phyloP scores from a whole-genome alignment of 2,888 invertebrate genomes.

The Drosophila rellima region DNA sequence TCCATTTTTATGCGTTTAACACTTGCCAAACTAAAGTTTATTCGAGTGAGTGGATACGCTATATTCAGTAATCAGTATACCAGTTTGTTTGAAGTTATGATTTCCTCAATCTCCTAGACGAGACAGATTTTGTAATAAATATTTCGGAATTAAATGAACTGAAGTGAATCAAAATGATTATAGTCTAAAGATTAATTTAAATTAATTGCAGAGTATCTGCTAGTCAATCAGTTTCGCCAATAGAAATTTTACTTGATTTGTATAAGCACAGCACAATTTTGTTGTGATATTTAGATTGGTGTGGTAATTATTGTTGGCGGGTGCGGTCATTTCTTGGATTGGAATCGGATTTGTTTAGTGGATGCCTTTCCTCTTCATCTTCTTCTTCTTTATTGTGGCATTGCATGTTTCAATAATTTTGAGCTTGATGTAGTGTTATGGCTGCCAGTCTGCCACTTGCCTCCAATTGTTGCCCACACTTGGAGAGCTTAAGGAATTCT shows the following conservation, averaged over 20 bases:
- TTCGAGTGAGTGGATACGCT: conserved; percentile 13
- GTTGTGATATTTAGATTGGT: conserved; percentile 63
- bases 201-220: conserved; percentile 8
- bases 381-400: conserved; percentile 1
- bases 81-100: background rate
- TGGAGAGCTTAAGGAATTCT: too few species aligned
- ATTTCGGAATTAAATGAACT: too few species aligned
- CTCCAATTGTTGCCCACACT: conserved; percentile 13
- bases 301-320: conserved; percentile 60
- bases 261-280: conserved; percentile 32
- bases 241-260: background rate
- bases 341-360: conserved; percentile 25
- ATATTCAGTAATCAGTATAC: background rate
- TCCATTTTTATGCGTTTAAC: conserved; percentile 46
- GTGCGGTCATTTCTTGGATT: conserved; percentile 47
- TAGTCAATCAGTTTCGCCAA: background rate
- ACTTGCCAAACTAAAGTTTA: conserved; percentile 37
- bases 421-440: conserved; percentile 57
- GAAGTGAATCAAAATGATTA: too few species aligned
- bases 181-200: background rate
- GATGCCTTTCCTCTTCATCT: conserved; percentile 15
- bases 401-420: conserved; percentile 66
- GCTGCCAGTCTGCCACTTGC: conserved; percentile 47
- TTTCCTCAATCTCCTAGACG: too few species aligned
- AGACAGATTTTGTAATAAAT: too few species aligned